Evolutionary conservation across 1,140 invertebrate species (phyloP), one percentile per base, ranked within the genome.

Genomic region (Chionoecetes opilio): DNA sequence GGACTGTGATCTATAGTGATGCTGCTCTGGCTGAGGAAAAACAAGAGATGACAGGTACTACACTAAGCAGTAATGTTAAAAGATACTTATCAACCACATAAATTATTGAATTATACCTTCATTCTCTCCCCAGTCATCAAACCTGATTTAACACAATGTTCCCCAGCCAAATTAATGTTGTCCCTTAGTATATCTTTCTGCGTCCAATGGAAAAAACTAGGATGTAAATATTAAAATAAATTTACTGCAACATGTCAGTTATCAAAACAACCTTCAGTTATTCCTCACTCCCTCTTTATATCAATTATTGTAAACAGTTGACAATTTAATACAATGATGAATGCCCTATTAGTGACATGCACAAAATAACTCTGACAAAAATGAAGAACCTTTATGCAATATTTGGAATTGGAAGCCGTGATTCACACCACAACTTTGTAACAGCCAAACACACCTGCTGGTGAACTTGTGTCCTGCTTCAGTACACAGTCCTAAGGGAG

Each of bases 11-110:
- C 41, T 46, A 14, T 14, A 46, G 41, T 46, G 41, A 46, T 75
- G 11, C 63, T n/a, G 63, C 21, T 9, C 46, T 53, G 26, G 63
- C 63, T 21, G 63, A 75, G 63, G 63, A 26, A n/a, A 75, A 26
- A n/a, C 63, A 21, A n/a, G 63, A 2, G 63, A 75, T n/a, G 21
- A 21, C 63, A 75, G 21, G n/a, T n/a, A 75, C 63, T 75, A 26
- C 63, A 75, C 63, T 75, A 75, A n/a, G 1, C n/a, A 75, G 63
- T 75, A 75, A 75, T 75, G 63, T n/a, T 75, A 75, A 75, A 75
- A 75, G 63, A n/a, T n/a, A 75, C n/a, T 75, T n/a, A 75, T 75
- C 63, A 53, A 53, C 46, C 46, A 75, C 63, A 75, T 75, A 11
- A 75, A 75, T 26, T 75, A n/a, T 26, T 75, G 63, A 75, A 75